Evolutionary conservation across 2,113 vertebrate genomes (phyloP).

Genomic region (Melanotaenia duboulayi): DNA sequence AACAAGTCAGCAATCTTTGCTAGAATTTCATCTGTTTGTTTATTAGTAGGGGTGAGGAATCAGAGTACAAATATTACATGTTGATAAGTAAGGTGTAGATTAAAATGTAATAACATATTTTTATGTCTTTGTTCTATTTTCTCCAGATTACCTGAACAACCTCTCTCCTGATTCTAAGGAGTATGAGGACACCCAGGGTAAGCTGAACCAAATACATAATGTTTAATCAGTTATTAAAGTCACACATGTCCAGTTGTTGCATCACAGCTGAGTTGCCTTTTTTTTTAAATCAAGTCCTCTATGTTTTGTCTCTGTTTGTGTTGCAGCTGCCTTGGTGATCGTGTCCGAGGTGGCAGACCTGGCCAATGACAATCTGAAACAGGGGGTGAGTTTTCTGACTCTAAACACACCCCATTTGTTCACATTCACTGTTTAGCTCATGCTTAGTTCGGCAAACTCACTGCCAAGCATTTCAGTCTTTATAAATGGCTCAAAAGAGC

Average conservation of each 20-base stretch:
- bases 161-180: constrained; percentile 92
- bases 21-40: neutral
- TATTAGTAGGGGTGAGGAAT: neutral
- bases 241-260: constrained; percentile 6
- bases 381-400: constrained; percentile 88
- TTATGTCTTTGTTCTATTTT: constrained; percentile 30
- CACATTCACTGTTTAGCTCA: constrained; percentile 22
- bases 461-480: constrained; percentile 10
- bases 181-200: constrained; percentile 94
- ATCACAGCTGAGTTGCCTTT: constrained; percentile 21
- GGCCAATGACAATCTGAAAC: constrained; percentile 92
- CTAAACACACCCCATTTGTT: constrained; percentile 21
- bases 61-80: neutral
- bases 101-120: neutral
- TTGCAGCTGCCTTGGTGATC: constrained; percentile 90
- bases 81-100: too few species aligned
- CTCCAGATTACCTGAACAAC: constrained; percentile 97
- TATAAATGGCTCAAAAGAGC: constrained; percentile 38
- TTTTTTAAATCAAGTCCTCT: constrained; percentile 25
- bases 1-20: neutral
- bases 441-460: constrained; percentile 35
- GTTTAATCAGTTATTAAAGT: neutral
- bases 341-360: constrained; percentile 91
- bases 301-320: constrained; percentile 58
- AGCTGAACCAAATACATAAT: neutral